Percentiles rank a stretch among this genome's conserved stretches.
Conservation (phyloP, 2,113 vertebrate genomes). For the Crotophaga sulcirostris region DNA sequence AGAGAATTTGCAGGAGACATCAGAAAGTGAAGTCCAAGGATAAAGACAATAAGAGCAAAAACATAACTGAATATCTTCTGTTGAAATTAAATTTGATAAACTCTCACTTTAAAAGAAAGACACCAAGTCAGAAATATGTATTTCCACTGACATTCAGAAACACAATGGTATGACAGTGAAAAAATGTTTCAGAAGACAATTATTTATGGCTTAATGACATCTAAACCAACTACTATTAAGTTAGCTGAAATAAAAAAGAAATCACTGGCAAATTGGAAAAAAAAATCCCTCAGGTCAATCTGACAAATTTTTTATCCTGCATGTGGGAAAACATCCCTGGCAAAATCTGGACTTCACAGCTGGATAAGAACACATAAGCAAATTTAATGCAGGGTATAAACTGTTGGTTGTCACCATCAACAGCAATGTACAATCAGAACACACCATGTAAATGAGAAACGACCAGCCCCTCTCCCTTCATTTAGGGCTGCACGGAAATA, state of each 20-base stretch:
- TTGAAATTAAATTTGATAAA: neutral
- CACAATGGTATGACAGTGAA: neutral
- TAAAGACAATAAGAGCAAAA: neutral
- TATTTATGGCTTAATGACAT: neutral
- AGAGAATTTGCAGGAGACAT: neutral
- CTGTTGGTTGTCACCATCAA: slow-evolving; percentile 12
- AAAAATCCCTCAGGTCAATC: slow-evolving; percentile 32
- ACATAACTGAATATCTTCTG: neutral
- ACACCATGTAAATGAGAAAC: neutral
- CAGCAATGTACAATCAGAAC: neutral
- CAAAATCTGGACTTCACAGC: slow-evolving; percentile 39
- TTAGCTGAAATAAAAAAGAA: slow-evolving; percentile 43
- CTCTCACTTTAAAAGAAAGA: neutral
- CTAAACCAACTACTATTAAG: slow-evolving; percentile 29
- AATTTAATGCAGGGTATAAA: slow-evolving; percentile 26
- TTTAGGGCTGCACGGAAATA: neutral
- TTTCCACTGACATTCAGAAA: neutral
- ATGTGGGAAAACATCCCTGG: slow-evolving; percentile 19
- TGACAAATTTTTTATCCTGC: slow-evolving; percentile 12
- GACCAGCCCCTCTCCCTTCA: neutral
- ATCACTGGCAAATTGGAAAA: slow-evolving; percentile 31
- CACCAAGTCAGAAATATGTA: neutral
- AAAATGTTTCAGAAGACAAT: neutral
- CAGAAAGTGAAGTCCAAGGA: neutral
- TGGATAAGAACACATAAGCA: slow-evolving; percentile 39